Base-by-base conservation (phyloP, 1,140 invertebrate species). In the Zaprionus nigranus region DNA sequence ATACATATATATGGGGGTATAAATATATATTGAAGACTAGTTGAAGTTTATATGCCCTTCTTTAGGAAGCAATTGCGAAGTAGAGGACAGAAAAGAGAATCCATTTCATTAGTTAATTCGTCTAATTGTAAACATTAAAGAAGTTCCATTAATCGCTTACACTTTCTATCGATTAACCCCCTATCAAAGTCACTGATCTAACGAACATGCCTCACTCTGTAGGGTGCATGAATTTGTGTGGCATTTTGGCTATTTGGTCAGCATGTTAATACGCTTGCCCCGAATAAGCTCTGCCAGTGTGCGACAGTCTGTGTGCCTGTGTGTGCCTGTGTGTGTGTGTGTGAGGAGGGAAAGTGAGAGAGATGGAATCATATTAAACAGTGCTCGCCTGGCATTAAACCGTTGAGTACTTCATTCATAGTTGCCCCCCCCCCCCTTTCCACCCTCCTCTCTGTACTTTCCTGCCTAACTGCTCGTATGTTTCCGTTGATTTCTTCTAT, bases 211-310 rank as follows among this genome's bases (percentile, higher is more conserved):
- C 3, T 13, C 12, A 3, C 15, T 20, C 6, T 51, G 46, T 12
- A 74, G 63, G 30, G 81, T 76, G 67, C 57, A 61, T 43, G 40
- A 67, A 75, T 78, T 75, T 85, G 74, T 84, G 57, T 28, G 34
- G 26, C 38, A 79, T 58, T 73, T 80, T 67, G 75, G 58, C 53
- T 66, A 69, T 79, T 83, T 76, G 76, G 71, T 57, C 81, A 74
- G 78, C 69, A 78, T 78, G 78, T 71, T 78, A 85, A 81, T 78
- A 78, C 77, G 60, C 60, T 70, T 76, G 51, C 30, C 66, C 46
- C n/a, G 28, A 13, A 43, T 24, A 51, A 51, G 46, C 46, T 17
- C 12, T 34, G 46, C 12, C 20, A 11, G 46, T 5, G 60, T 53
- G 38, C 43, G 1, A 6, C n/a, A 24, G 24, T 9, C 26, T 30